A percentile compares a stretch with the other conserved stretches of the same genome.
Conservation (phyloP, 92 coral and sea anemone genomes). For the Porites rus region DNA sequence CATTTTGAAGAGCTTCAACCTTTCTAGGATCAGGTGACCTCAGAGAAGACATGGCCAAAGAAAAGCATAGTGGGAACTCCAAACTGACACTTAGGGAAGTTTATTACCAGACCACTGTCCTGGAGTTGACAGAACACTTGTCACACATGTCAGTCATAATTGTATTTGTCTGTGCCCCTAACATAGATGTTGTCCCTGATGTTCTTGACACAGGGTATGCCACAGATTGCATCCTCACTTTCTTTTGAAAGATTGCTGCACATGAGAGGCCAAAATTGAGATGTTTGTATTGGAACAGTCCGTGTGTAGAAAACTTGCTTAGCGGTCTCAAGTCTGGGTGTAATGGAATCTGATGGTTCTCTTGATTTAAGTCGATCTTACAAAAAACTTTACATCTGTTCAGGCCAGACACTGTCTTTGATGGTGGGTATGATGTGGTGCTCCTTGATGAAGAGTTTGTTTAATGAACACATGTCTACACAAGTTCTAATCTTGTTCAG, state of each 20-base stretch:
- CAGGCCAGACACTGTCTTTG: slow-evolving; percentile 46
- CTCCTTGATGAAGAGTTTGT: slow-evolving; percentile 65
- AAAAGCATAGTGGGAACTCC: slow-evolving; percentile 61
- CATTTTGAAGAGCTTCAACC: slow-evolving; percentile 53
- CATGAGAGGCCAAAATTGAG: slow-evolving; percentile 62
- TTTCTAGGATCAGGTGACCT: slow-evolving; percentile 65
- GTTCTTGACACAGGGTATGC: slow-evolving; percentile 68
- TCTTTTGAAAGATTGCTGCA: slow-evolving; percentile 68
- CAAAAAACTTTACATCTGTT: slow-evolving; percentile 63
- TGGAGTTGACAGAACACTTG: slow-evolving; percentile 46
- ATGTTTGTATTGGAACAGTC: slow-evolving; percentile 61
- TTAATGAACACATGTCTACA: slow-evolving; percentile 72
- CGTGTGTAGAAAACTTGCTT: slow-evolving; percentile 68
- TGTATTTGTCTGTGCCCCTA: slow-evolving; percentile 46
- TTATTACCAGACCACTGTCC: slow-evolving; percentile 55
- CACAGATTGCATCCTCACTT: slow-evolving; percentile 60
- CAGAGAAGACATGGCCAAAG: slow-evolving; percentile 60
- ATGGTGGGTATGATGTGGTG: slow-evolving; percentile 71
- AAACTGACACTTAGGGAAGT: slow-evolving; percentile 68
- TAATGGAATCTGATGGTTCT: slow-evolving; percentile 63
- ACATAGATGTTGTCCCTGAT: slow-evolving; percentile 67
- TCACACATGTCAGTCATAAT: slow-evolving; percentile 49
- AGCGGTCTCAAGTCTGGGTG: slow-evolving; percentile 62
- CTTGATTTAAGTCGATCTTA: slow-evolving; percentile 71
- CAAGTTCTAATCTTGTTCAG: slow-evolving; percentile 76